Percentiles rank a stretch among this genome's conserved stretches.
Conservation (phyloP, 2,113 vertebrate species). For the Mohoua ochrocephala region DNA sequence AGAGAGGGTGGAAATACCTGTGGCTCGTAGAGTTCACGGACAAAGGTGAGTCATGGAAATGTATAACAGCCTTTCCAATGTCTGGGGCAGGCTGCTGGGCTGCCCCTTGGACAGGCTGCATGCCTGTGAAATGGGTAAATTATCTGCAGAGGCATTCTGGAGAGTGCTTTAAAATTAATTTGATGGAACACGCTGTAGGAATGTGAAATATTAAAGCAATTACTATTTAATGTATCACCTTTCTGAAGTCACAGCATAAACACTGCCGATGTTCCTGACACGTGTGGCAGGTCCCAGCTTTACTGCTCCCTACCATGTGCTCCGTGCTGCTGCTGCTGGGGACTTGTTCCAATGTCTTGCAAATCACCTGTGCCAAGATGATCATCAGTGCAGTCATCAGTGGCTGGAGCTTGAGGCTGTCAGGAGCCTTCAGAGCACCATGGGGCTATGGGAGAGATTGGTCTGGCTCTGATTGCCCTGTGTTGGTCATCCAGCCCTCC, state of each 20-base stretch:
- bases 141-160: background rate
- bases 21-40: background rate
- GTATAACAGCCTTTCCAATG: background rate
- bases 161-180: background rate
- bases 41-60: background rate
- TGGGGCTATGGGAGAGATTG: background rate
- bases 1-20: background rate
- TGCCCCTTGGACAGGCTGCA: background rate
- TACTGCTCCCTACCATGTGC: rapidly evolving
- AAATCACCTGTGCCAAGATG: background rate
- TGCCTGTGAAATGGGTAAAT: background rate
- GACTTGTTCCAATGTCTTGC: background rate
- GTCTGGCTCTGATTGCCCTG: background rate
- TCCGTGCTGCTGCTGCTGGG: background rate
- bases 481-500: background rate
- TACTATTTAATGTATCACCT: background rate
- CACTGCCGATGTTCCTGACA: rapidly evolving
- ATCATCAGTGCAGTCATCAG: background rate
- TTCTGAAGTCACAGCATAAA: background rate
- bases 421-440: background rate
- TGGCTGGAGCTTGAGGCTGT: background rate
- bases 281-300: background rate
- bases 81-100: background rate
- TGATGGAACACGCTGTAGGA: background rate
- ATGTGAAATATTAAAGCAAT: background rate